These are phyloP conservation scores for Lathronympha strigana DNA, from an alignment of 2,888 invertebrate species.

Conservation along the genomic window DNA sequence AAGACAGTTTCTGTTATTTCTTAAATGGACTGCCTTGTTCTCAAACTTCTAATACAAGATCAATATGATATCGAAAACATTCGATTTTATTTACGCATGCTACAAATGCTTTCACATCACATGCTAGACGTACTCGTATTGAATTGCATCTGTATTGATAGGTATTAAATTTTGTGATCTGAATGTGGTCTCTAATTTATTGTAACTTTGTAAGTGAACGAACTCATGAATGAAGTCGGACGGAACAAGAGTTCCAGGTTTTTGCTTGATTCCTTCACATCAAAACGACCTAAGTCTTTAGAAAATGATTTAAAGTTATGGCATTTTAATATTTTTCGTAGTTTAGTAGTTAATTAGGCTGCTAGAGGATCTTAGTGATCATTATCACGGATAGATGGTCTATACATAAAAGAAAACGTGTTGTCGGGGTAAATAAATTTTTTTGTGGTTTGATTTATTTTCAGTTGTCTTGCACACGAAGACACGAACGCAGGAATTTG, in stretches of 20 bases:
- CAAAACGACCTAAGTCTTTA: background rate
- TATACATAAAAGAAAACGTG: constrained; percentile 20
- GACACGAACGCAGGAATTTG: background rate
- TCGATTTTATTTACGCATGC: background rate
- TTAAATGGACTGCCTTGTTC: constrained; percentile 10
- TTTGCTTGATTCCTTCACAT: constrained; percentile 7
- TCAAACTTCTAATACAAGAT: background rate
- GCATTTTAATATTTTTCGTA: background rate
- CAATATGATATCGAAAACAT: background rate
- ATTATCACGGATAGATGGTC: constrained; percentile 24
- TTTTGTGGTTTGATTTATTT: constrained; percentile 14
- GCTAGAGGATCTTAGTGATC: constrained; percentile 27
- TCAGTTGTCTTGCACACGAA: no score
- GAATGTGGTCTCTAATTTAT: constrained; percentile 39
- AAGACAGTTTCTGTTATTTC: constrained; percentile 53
- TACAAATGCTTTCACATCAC: background rate
- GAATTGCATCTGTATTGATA: background rate
- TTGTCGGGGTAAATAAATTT: constrained; percentile 17
- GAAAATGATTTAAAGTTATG: background rate
- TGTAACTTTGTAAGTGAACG: constrained; percentile 43
- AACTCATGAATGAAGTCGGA: constrained; percentile 56
- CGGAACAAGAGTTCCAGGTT: constrained; percentile 48
- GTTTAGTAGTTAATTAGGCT: constrained; percentile 34
- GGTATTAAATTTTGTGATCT: background rate
- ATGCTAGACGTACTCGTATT: background rate